Conservation (phyloP, 2,888 invertebrate species). For the Meloe dianella region DNA sequence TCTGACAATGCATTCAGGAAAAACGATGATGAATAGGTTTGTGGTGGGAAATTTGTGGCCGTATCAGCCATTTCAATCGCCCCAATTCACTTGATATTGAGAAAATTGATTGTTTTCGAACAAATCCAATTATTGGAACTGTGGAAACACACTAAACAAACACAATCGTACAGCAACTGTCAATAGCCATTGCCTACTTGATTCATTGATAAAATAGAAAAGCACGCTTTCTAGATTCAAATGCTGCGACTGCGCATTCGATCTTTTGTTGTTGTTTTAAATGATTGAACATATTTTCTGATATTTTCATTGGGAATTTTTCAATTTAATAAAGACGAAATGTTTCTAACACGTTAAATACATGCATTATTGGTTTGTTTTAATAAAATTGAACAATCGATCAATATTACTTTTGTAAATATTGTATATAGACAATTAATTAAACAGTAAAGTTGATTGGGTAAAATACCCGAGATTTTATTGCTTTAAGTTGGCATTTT, state of each 20-base stretch:
- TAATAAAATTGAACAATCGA: too few species aligned
- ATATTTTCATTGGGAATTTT: too few species aligned
- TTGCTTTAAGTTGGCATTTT: neutral
- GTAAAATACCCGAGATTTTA: neutral
- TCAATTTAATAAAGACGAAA: neutral
- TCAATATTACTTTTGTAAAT: too few species aligned
- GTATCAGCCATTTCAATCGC: slow-evolving; percentile 29
- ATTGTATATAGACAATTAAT: neutral
- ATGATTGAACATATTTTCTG: too few species aligned
- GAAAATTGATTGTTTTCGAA: neutral
- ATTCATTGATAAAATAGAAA: slow-evolving; percentile 25
- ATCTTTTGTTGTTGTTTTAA: neutral
- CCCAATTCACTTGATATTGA: neutral
- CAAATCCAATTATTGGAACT: neutral
- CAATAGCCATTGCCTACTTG: slow-evolving; percentile 23
- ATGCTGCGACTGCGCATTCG: slow-evolving; percentile 19
- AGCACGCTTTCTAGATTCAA: slow-evolving; percentile 26
- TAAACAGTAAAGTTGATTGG: neutral
- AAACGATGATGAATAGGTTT: slow-evolving; percentile 57
- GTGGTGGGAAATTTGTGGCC: slow-evolving; percentile 55
- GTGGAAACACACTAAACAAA: neutral
- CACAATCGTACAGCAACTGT: slow-evolving; percentile 10
- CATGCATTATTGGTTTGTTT: too few species aligned
- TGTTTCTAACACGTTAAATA: too few species aligned
- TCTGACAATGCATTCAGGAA: slow-evolving; percentile 51